A percentile compares a stretch with the other conserved stretches of the same genome.
phyloP scores from a whole-genome alignment of 1,140 invertebrate genomes.

The Meteorus sp. region DNA sequence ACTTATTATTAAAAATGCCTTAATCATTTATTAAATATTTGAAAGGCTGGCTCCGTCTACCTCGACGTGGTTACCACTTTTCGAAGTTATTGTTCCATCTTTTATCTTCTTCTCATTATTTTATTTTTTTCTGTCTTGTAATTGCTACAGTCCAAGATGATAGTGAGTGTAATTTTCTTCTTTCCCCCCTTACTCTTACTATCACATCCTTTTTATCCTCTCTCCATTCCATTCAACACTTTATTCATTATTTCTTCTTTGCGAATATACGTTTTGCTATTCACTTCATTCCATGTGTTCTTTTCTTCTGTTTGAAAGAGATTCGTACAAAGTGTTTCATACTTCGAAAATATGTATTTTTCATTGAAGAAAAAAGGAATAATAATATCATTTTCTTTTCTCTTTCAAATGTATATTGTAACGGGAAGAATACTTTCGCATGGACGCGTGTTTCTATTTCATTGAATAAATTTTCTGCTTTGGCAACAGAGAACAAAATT shows the following conservation, averaged over 20 bases:
- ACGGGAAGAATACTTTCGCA: background rate
- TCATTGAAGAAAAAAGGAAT: conserved; percentile 21
- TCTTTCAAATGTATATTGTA: background rate
- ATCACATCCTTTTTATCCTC: background rate
- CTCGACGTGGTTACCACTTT: conserved; percentile 29
- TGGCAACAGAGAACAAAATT: no score
- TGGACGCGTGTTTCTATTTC: no score
- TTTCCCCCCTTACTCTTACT: background rate
- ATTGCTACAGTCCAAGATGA: conserved; percentile 37
- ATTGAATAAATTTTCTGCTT: no score
- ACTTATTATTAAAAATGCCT: conserved; percentile 56
- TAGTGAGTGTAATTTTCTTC: conserved; percentile 11
- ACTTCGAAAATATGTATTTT: conserved; percentile 7
- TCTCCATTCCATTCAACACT: conserved; percentile 6
- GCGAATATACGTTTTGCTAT: background rate
- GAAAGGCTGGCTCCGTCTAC: conserved; percentile 35
- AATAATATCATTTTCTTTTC: background rate
- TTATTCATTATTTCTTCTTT: conserved; percentile 14
- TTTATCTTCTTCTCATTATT: background rate
- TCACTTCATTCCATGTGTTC: conserved; percentile 1
- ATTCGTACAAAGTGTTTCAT: conserved; percentile 17
- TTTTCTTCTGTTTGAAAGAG: conserved; percentile 9
- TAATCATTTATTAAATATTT: conserved; percentile 54
- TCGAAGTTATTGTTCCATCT: conserved; percentile 30
- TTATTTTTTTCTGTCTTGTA: background rate